A percentile compares a stretch with the other conserved stretches of the same genome.
phyloP scores from a whole-genome alignment of 2,113 vertebrate species.

The Sphaerodactylus townsendi region DNA sequence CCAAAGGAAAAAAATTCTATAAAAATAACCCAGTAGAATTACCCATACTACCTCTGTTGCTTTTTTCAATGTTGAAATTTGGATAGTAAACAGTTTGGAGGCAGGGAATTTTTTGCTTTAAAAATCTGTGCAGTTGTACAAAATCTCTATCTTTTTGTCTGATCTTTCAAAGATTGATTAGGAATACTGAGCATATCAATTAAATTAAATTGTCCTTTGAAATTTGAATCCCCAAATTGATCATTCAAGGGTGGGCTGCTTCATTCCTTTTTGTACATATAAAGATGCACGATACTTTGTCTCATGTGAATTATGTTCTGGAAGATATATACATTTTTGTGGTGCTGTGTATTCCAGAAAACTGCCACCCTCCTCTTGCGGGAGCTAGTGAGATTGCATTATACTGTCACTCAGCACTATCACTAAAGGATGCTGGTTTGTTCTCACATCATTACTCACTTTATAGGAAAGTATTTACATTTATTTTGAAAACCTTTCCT shows the following conservation, averaged over 20 bases:
- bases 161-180: neutral
- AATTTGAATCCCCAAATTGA: neutral
- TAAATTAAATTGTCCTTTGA: slow-evolving; percentile 12
- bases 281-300: slow-evolving; percentile 19
- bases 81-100: neutral
- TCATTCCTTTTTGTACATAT: slow-evolving; percentile 42
- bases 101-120: neutral
- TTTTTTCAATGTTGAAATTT: too few relatives aligned
- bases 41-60: too few relatives aligned
- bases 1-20: too few relatives aligned
- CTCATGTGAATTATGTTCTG: slow-evolving; percentile 44
- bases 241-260: slow-evolving; percentile 31
- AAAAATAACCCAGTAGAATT: too few relatives aligned
- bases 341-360: slow-evolving; percentile 59
- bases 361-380: slow-evolving; percentile 9
- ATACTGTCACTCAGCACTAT: slow-evolving; percentile 57
- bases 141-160: neutral
- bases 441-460: slow-evolving; percentile 60
- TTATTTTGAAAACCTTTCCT: slow-evolving; percentile 43
- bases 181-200: neutral
- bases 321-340: slow-evolving; percentile 52
- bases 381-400: slow-evolving; percentile 55
- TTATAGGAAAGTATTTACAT: slow-evolving; percentile 49
- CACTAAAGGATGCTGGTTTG: slow-evolving; percentile 43
- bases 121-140: neutral